Base-by-base conservation (phyloP, 2,888 invertebrate genomes). In the Microdon myrmicae region DNA sequence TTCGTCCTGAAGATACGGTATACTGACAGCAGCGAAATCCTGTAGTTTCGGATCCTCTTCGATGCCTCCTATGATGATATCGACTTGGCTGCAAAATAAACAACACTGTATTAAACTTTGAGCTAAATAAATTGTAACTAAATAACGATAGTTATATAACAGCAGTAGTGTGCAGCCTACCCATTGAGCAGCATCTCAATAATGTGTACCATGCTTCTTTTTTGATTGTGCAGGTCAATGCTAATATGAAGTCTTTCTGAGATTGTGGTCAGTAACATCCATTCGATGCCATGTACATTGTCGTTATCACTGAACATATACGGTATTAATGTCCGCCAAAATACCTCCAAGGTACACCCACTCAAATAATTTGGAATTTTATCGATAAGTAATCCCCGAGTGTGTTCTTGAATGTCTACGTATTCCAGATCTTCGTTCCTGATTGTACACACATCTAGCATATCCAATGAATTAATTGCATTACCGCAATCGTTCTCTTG, bases 1-100 rank as follows among this genome's bases (percentile, higher is more conserved):
- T 41, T 80, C 80, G 43, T 80, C 79, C 68, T 80, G 78, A 28
- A 74, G 72, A 43, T 80, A 80, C 0, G 79, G 74, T 2, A 75
- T 73, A 4, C 75, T 73, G 14, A 76, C 73, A 23, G 78, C 75
- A 0, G 78, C 69, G 6, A 70, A 72, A 35, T 75, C 73, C 14
- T 74, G 75, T 1, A 77, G 71, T 39, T 71, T 73, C 3, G 78
- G 76, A 61, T 79, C 79, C 61, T 79, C 77, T 37, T 74, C 75
- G 4, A 80, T 72, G 23, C 79, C 79, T 3, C 79, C 79, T 7
- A 80, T 71, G 20, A 79, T 71, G 49, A 80, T 71, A 59, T 80
- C 78, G 13, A 75, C 68, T 41, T 73, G 71, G 0, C 78, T 78
- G 47, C 0, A 49, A 49, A 14, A 10, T 12, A 17, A 38, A 25